phyloP scores from a whole-genome alignment of 2,888 invertebrate genomes.

The Andrena praecox region DNA sequence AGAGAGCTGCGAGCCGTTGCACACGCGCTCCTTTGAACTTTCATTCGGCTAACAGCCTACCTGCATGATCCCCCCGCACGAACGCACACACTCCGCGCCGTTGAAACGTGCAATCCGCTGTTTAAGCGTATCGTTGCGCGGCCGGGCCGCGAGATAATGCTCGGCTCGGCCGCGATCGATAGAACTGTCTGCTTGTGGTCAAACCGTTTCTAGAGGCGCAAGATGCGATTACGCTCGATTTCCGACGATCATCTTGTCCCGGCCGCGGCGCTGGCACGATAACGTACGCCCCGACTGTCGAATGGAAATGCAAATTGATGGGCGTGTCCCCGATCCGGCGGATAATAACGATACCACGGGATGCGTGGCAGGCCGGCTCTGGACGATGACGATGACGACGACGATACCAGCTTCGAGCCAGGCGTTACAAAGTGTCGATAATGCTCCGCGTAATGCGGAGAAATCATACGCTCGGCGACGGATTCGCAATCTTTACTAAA shows the following conservation, averaged over 20 bases:
- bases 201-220: constrained; percentile 68
- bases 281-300: constrained; percentile 50
- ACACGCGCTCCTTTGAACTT: constrained; percentile 57
- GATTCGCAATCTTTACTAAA: not conserved
- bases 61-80: constrained; percentile 42
- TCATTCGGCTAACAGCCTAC: constrained; percentile 52
- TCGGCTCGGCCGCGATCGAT: constrained; percentile 38
- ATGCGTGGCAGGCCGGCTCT: not conserved
- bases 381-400: no score
- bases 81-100: constrained; percentile 6
- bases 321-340: constrained; percentile 57
- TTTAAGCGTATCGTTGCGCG: constrained; percentile 39
- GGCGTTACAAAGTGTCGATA: constrained; percentile 35
- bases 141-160: constrained; percentile 52
- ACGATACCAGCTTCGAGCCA: not conserved
- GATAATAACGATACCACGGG: constrained; percentile 47
- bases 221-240: constrained; percentile 68
- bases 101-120: constrained; percentile 31
- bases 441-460: constrained; percentile 35
- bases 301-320: constrained; percentile 70
- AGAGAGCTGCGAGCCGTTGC: constrained; percentile 29
- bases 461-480: constrained; percentile 26
- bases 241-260: constrained; percentile 54
- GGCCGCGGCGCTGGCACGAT: constrained; percentile 41
- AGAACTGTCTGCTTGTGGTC: constrained; percentile 65